Percentiles rank a stretch among this genome's conserved stretches.
Evolutionary conservation across 2,888 invertebrate species (phyloP).

Genomic region (Escarpia spicata): DNA sequence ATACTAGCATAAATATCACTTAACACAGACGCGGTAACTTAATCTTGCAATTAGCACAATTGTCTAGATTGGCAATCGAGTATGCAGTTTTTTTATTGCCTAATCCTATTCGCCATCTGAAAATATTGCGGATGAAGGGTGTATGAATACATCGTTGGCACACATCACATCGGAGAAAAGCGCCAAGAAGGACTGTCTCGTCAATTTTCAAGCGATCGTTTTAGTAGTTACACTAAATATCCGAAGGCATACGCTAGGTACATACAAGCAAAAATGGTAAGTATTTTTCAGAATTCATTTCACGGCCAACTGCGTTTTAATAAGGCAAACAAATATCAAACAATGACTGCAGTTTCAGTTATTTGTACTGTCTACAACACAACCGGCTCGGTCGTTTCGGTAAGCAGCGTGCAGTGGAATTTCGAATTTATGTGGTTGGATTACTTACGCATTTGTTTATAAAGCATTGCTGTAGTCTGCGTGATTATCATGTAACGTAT

Average conservation of each 20-base stretch:
- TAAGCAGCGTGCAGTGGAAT: conserved; percentile 1
- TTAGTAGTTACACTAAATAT: neutral
- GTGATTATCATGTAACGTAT: neutral
- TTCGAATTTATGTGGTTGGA: neutral
- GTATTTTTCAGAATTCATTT: conserved; percentile 5
- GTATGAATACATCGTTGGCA: conserved; percentile 6
- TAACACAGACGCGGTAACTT: neutral
- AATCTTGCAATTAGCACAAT: neutral
- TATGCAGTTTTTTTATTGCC: neutral
- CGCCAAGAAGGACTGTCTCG: conserved; percentile 5
- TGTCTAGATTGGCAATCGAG: neutral
- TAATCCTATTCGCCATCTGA: neutral
- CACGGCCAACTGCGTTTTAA: neutral
- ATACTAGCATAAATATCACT: neutral
- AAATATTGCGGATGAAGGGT: conserved; percentile 5
- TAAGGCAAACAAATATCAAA: neutral
- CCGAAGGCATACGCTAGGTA: conserved; percentile 1
- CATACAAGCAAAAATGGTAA: neutral
- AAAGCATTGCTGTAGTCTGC: neutral
- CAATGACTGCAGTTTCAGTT: neutral
- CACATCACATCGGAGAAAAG: conserved; percentile 5
- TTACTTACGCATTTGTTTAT: neutral
- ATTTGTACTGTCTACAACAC: neutral
- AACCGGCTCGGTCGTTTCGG: neutral
- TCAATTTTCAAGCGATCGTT: conserved; percentile 12